phyloP scores from a whole-genome alignment of 2,888 invertebrate genomes.

The Tubulanus polymorphus region DNA sequence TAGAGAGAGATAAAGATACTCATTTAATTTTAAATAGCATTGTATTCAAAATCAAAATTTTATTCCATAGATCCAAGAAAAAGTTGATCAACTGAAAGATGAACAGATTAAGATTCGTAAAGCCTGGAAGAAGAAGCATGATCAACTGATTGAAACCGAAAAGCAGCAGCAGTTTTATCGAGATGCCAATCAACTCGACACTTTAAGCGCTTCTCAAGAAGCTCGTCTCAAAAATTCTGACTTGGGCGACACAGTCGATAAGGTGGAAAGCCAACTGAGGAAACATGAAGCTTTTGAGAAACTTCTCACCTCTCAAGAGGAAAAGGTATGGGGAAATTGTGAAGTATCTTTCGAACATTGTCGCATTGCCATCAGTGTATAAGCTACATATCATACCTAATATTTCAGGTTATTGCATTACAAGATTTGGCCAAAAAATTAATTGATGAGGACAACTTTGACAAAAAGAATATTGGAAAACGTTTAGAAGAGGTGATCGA shows the following conservation, averaged over 20 bases:
- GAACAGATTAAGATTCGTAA: conserved; percentile 82
- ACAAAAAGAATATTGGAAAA: conserved; percentile 58
- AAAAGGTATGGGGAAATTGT: conserved; percentile 59
- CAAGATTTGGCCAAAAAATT: conserved; percentile 83
- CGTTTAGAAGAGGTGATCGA: neutral
- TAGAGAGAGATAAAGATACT: no score
- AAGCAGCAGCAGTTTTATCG: conserved; percentile 90
- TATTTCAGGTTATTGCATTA: conserved; percentile 62
- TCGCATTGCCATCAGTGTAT: neutral
- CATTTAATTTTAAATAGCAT: no score
- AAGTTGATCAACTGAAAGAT: conserved; percentile 63
- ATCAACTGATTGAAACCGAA: conserved; percentile 97
- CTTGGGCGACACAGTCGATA: conserved; percentile 94
- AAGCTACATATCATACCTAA: no score
- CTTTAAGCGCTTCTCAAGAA: conserved; percentile 83
- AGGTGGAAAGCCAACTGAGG: conserved; percentile 96
- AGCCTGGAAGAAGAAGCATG: conserved; percentile 90
- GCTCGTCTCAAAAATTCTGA: conserved; percentile 67
- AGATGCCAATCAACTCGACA: conserved; percentile 88
- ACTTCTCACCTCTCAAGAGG: conserved; percentile 96
- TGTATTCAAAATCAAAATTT: no score
- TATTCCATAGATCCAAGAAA: conserved; percentile 52
- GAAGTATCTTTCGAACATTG: neutral
- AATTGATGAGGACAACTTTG: conserved; percentile 85
- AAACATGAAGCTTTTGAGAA: conserved; percentile 99